Conservation (phyloP, 2,797 vertebrate genomes). For the Gallinago nigripennis region DNA sequence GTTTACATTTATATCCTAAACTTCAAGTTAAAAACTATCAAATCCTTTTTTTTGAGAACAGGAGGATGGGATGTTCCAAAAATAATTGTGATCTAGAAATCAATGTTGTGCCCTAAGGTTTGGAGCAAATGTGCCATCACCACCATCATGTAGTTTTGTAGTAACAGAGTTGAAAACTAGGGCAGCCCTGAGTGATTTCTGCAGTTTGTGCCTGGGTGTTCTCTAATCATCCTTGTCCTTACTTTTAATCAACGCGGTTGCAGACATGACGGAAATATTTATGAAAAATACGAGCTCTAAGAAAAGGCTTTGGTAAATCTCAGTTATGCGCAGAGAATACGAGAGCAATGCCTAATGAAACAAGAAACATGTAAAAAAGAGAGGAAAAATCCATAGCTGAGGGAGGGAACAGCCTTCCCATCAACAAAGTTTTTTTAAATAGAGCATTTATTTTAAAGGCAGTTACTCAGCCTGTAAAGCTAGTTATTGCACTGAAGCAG, state of each 20-base stretch:
- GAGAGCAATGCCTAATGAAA: background rate
- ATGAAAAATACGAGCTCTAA: background rate
- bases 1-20: background rate
- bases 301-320: background rate
- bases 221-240: background rate
- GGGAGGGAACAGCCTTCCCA: background rate
- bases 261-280: background rate
- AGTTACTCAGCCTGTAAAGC: background rate
- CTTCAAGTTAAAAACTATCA: background rate
- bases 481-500: background rate
- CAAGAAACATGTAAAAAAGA: background rate
- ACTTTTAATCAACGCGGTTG: background rate
- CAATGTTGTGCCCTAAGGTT: conserved; percentile 44
- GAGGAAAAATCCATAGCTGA: background rate
- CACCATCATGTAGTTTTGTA: background rate
- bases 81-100: background rate
- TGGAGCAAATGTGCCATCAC: background rate
- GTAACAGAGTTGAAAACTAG: background rate
- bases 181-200: background rate
- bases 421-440: background rate
- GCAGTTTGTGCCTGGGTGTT: background rate
- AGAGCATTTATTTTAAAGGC: background rate
- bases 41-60: background rate
- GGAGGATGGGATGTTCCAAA: background rate
- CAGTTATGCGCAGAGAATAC: accelerated